Evolutionary conservation across 2,113 vertebrate species (phyloP), one percentile per base, ranked within the genome.

Genomic region (Scomber scombrus): DNA sequence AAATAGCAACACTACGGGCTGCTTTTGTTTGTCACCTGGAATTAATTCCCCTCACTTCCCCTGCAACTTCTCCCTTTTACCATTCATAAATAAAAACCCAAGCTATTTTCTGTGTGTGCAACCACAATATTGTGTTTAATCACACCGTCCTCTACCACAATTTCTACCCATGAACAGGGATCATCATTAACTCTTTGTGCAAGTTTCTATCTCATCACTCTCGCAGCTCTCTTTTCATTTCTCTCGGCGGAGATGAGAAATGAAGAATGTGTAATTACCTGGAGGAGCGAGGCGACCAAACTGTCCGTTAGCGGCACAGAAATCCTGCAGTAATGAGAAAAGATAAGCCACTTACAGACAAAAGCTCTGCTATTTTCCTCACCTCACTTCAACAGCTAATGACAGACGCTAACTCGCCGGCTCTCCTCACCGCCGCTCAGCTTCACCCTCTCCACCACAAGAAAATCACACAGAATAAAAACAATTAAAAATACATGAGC

Each of bases 291-390:
- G 57, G 73, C 34, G 55, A 76, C 49, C 54, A 14, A 55, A 76
- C 57, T 72, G 75, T 71, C 70, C 29, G 71, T 57, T 64, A 65
- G 77, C 78, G 4, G 63, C 55, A 52, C 74, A 79, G 74, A 77
- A 81, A 89, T 79, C 77, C 82, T 64, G 74, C 74, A n/a, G 69
- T 86, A 86, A 91, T 89, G 85, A 89, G 82, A 82, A 91, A 87
- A 84, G 69, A 54, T 81, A 74, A 85, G 75, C 71, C 83, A 84
- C 75, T 91, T 79, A 74, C 64, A 81, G 76, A 84, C 82, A 85
- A 89, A 83, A 71, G 79, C 78, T 47, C 73, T n/a, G 62, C 66
- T 45, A 49, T 81, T 84, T 83, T 80, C 71, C 78, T 81, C 79
- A 78, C 31, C 78, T 85, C 62, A 34, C 70, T 81, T 80, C 75